Evolutionary conservation across 35 echinoderm and acorn worm species (phyloP), one percentile per base, ranked within the genome.

Genomic region (Lytechinus variegatus): DNA sequence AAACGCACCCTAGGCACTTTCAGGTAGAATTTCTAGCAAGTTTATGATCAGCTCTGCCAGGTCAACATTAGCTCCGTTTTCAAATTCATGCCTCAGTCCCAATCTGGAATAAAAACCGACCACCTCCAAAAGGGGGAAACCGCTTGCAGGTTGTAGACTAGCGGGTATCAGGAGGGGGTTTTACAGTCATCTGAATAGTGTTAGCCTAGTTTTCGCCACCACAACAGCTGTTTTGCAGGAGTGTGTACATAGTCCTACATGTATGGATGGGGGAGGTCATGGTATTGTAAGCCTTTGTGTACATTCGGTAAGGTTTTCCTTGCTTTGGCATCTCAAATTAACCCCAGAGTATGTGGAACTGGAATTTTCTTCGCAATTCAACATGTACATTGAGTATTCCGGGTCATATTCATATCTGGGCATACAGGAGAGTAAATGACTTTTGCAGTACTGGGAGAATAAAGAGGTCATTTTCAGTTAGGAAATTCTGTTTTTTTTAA

Each of bases 121-220:
- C 33, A 0, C 33, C 33, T 2, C 33, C 33, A 44, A 44, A 44
- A 44, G 33, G 33, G 33, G 33, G 2, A 44, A 44, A 79, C 4
- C 66, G 66, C 66, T 79, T 4, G 19, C 21, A 79, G 66, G 19
- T 79, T 19, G 5, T 6, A 79, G 66, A 79, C 66, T 79, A 79
- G 21, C 21, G 16, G 66, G 66, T 79, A 79, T 79, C 66, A 79
- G 66, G 66, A 79, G 66, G 66, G 66, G 66, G 66, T 79, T 79
- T 79, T 79, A 79, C 66, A 79, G 66, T 79, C 66, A 79, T 79
- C 66, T 79, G 66, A 79, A 79, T 79, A 79, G 66, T 79, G 66
- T 79, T 79, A 79, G 66, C 66, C 66, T 24, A 79, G 66, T 79
- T 79, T 79, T 79, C 66, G n/a, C 66, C 66, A 79, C 66, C 66